Percentiles rank a stretch among this genome's conserved stretches.
These are phyloP conservation scores for Mamestra configurata DNA, from an alignment of 1,140 invertebrate species.

Conservation along the genomic window DNA sequence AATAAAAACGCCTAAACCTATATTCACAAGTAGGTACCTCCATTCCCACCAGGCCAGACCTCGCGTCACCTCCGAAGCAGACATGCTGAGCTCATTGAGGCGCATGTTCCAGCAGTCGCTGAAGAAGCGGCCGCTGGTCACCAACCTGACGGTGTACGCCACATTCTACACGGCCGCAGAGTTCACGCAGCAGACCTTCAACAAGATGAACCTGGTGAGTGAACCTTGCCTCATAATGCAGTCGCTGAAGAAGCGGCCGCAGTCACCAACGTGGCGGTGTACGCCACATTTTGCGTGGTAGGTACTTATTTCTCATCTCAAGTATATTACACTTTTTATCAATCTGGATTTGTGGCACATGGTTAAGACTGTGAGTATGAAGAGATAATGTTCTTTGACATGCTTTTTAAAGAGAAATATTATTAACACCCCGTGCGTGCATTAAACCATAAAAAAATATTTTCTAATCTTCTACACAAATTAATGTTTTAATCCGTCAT, in stretches of 20 bases:
- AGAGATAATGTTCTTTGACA: too few species aligned
- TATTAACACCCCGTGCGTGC: too few species aligned
- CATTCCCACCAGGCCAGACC: neutral
- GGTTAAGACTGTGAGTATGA: too few species aligned
- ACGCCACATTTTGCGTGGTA: slow-evolving; percentile 93
- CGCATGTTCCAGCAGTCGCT: slow-evolving; percentile 73
- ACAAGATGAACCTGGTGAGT: slow-evolving; percentile 89
- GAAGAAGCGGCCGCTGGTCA: slow-evolving; percentile 89
- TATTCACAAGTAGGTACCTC: neutral
- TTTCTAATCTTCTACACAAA: too few species aligned
- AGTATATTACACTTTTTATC: too few species aligned
- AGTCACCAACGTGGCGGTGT: slow-evolving; percentile 92
- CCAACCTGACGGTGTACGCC: slow-evolving; percentile 93
- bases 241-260: slow-evolving; percentile 88
- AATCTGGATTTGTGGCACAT: too few species aligned
- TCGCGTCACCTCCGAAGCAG: neutral
- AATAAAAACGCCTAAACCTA: too few species aligned
- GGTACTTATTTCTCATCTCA: too few species aligned
- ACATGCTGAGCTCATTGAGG: slow-evolving; percentile 52
- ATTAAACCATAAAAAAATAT: too few species aligned
- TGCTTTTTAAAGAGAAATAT: too few species aligned
- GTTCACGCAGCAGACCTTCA: slow-evolving; percentile 92
- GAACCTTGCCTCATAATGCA: neutral
- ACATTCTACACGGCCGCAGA: slow-evolving; percentile 93
- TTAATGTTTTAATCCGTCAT: too few species aligned